Evolutionary conservation across 1,140 invertebrate species (phyloP).

Genomic region (Papilio glaucus): DNA sequence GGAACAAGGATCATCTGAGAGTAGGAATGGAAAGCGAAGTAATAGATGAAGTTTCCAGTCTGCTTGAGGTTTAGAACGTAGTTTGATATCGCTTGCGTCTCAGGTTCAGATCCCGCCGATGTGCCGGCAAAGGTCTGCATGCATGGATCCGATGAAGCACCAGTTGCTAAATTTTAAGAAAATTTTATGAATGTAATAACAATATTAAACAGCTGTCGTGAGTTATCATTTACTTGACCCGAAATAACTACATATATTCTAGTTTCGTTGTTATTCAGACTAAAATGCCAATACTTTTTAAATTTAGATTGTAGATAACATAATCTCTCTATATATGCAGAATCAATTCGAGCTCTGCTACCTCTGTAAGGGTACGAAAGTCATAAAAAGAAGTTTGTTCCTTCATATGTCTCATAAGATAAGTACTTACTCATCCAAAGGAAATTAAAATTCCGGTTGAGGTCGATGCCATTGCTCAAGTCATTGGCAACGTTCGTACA

Average conservation of each 20-base stretch:
- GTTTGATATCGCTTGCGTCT: slow-evolving; percentile 88
- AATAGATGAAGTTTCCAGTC: slow-evolving; percentile 71
- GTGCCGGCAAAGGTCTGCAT: slow-evolving; percentile 93
- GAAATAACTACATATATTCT: no score
- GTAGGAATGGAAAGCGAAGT: slow-evolving; percentile 90
- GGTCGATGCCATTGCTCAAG: slow-evolving; percentile 84
- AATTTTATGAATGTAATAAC: background rate
- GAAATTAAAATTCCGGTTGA: slow-evolving; percentile 87
- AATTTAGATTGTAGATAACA: no score
- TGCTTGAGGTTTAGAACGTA: slow-evolving; percentile 54
- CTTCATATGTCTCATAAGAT: slow-evolving; percentile 21
- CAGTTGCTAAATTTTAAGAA: slow-evolving; percentile 74
- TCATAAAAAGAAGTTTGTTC: background rate
- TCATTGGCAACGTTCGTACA: slow-evolving; percentile 51
- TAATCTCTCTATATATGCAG: no score
- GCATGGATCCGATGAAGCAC: slow-evolving; percentile 93
- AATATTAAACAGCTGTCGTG: no score
- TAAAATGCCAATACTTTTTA: no score
- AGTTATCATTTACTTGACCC: no score
- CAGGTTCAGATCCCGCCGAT: slow-evolving; percentile 93
- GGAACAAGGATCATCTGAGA: slow-evolving; percentile 89
- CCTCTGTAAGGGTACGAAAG: background rate
- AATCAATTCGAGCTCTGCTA: background rate
- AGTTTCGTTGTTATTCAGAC: no score
- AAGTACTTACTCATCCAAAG: slow-evolving; percentile 84